Evolutionary conservation across 2,797 vertebrate species (phyloP).

Genomic region (Microchirus variegatus): DNA sequence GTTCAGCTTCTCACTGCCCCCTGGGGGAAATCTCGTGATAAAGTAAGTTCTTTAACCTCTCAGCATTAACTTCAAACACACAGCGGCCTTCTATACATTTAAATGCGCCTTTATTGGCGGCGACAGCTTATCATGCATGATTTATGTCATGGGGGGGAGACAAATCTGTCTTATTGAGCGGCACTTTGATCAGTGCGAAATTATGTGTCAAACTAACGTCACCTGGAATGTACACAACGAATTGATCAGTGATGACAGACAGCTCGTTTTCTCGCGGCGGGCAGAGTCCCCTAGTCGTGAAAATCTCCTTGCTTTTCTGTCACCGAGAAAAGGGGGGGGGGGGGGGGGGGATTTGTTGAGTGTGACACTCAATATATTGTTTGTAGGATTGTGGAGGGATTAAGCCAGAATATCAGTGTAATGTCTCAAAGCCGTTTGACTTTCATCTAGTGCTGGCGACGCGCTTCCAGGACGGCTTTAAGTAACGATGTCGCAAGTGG

Average conservation of each 20-base stretch:
- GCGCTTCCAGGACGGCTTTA: conserved; percentile 18
- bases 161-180: conserved; percentile 34
- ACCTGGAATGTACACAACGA: conserved; percentile 22
- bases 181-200: conserved; percentile 29
- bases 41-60: conserved; percentile 69
- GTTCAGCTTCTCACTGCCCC: conserved; percentile 66
- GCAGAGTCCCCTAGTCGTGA: conserved; percentile 23
- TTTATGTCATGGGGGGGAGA: conserved; percentile 52
- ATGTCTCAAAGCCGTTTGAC: conserved; percentile 22
- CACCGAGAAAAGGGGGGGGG: neutral
- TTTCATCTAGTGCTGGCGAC: conserved; percentile 15
- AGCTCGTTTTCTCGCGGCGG: conserved; percentile 18
- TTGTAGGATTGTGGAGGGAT: conserved; percentile 44
- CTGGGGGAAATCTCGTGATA: conserved; percentile 75
- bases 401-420: conserved; percentile 21
- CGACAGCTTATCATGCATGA: conserved; percentile 43
- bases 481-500: neutral
- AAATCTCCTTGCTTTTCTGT: conserved; percentile 39
- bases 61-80: conserved; percentile 54
- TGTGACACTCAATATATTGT: conserved; percentile 32
- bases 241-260: conserved; percentile 43
- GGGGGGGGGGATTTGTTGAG: conserved; percentile 21
- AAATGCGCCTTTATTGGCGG: conserved; percentile 77
- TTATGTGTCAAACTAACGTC: conserved; percentile 39
- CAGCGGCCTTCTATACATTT: conserved; percentile 76